Evolutionary conservation across 2,113 vertebrate species (phyloP).

Genomic region (Albula glossodonta): DNA sequence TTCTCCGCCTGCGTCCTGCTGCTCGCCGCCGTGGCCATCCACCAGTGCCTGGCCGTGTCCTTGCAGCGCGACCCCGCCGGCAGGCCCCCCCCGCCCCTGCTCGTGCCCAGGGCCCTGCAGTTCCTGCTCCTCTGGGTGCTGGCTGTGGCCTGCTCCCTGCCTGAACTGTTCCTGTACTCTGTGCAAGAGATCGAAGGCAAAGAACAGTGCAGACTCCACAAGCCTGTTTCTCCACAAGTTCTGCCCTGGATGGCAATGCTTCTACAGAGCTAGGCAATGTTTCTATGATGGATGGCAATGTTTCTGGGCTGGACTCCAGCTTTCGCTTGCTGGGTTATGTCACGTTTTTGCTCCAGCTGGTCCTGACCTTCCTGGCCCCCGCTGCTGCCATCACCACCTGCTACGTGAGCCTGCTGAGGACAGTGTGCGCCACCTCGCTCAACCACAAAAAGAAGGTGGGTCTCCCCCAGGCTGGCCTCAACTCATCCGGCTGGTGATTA

Average conservation of each 20-base stretch:
- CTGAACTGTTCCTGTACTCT: constrained; percentile 54
- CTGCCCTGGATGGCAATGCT: too few relatives aligned
- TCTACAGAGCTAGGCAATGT: too few relatives aligned
- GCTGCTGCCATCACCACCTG: constrained; percentile 52
- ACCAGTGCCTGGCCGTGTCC: constrained; percentile 58
- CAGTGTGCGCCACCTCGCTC: background rate
- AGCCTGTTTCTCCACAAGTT: too few relatives aligned
- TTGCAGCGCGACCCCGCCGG: too few relatives aligned
- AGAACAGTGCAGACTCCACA: too few relatives aligned
- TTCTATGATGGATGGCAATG: too few relatives aligned
- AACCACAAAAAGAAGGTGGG: constrained; percentile 51
- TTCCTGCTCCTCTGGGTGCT: constrained; percentile 49
- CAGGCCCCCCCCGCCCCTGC: constrained; percentile 45
- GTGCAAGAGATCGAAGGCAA: too few relatives aligned
- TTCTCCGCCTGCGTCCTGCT: constrained; percentile 63
- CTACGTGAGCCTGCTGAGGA: constrained; percentile 40
- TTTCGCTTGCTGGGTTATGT: background rate
- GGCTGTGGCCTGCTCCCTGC: constrained; percentile 51
- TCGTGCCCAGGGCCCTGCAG: constrained; percentile 32
- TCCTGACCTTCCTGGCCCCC: constrained; percentile 62
- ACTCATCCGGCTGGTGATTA: too few relatives aligned
- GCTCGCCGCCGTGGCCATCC: constrained; percentile 59
- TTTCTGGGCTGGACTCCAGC: too few relatives aligned
- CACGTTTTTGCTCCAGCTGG: constrained; percentile 50
- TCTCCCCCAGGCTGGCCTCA: too few relatives aligned